Base-by-base conservation (phyloP, 2,113 vertebrate genomes). In the Vanacampus margaritifer region DNA sequence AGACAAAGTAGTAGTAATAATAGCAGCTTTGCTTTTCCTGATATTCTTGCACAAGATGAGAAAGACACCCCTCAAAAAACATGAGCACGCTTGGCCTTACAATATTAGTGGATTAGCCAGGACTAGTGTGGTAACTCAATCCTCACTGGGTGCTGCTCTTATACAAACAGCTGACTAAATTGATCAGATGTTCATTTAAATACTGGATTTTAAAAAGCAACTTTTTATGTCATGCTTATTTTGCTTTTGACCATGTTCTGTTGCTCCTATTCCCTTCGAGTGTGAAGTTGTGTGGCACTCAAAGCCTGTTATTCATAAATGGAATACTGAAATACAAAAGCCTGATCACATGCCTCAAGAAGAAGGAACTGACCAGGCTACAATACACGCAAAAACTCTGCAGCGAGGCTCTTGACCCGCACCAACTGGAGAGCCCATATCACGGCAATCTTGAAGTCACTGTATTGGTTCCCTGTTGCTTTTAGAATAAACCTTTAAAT, bases 1-100 rank as follows among this genome's bases (percentile, higher is more conserved):
- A 80, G 74, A 79, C 3, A 84, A 90, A 79, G 67, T 73, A 79
- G 88, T 83, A 73, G 63, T 68, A 83, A 81, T 86, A 79, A 78
- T 76, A 63, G 68, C 16, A 65, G 84, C 79, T 77, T 45, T 48
- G 68, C 77, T 84, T 86, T 80, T 61, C 53, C 67, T 84, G 65
- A 72, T 71, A 71, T 76, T 86, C 78, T 72, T 84, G 78, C 86
- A 86, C 73, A 36, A 64, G 81, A 76, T 71, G 53, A 75, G 46
- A 41, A 48, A 36, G 21, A 75, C 72, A 76, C 54, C 28, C 56
- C 17, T 67, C 73, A 68, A 78, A 82, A 84, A 82, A 74, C 67
- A 80, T 58, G 72, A 78, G 73, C 68, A 67, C 74, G 72, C 24
- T 23, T 53, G 50, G 2, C 53, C 53, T 26, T 17, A 21, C 39